Evolutionary conservation across 1,140 invertebrate species (phyloP).

Genomic region (Drosophila albomicans): DNA sequence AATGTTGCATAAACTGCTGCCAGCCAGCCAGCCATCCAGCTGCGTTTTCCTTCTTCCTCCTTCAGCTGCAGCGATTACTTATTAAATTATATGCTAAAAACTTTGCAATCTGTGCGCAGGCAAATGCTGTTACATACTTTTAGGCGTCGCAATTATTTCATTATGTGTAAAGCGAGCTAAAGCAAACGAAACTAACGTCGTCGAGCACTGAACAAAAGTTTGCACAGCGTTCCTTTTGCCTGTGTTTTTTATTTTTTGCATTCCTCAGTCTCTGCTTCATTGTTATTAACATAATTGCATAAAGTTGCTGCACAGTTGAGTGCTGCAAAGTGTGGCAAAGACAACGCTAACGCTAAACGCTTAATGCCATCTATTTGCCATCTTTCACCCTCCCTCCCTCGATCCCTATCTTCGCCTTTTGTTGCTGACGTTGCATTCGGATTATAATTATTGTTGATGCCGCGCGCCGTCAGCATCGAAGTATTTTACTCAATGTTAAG

Average conservation of each 20-base stretch:
- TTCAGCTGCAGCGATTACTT: conserved; percentile 56
- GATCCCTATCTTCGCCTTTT: not conserved
- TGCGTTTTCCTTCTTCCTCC: not conserved
- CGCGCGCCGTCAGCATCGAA: not conserved
- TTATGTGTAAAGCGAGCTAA: conserved; percentile 62
- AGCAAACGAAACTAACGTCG: conserved; percentile 49
- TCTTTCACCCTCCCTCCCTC: not conserved
- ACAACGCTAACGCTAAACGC: conserved; percentile 41
- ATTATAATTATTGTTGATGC: conserved; percentile 67
- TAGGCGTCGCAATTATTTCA: conserved; percentile 71
- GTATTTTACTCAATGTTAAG: conserved; percentile 22
- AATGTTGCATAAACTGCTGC: conserved; percentile 28
- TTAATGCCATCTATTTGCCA: conserved; percentile 45
- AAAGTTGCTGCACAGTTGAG: conserved; percentile 50
- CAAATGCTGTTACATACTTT: conserved; percentile 33
- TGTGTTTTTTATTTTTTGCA: conserved; percentile 22
- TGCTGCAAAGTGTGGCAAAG: conserved; percentile 45
- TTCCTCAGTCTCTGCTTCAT: conserved; percentile 50
- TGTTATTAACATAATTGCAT: conserved; percentile 82
- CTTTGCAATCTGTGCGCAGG: conserved; percentile 34
- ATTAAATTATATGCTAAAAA: conserved; percentile 76
- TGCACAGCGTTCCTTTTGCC: conserved; percentile 44
- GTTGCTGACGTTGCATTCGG: conserved; percentile 49
- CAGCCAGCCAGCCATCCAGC: not conserved
- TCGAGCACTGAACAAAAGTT: conserved; percentile 47